Base-by-base conservation (phyloP, 2,888 invertebrate genomes). In the Synergus japonicus region DNA sequence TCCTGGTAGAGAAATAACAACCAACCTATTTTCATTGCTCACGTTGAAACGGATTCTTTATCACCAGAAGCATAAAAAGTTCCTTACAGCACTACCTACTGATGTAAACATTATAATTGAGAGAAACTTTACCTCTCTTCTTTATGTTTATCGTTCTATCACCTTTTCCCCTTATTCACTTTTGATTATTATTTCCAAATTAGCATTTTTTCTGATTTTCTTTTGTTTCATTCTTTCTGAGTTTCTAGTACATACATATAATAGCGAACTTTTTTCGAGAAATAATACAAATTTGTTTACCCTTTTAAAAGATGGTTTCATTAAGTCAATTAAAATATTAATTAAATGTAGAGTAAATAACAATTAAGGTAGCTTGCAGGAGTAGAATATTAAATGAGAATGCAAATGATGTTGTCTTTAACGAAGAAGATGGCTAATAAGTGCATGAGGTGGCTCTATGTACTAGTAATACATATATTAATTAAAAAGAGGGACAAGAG, bases 31-130 rank as follows among this genome's bases (percentile, higher is more conserved):
- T 73, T 73, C 73, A 73, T 73, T 73, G 41, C 49, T n/a, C 37
- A 49, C 29, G 54, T 37, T 49, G 49, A 54, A 73, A 73, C 54
- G 29, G 73, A 73, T 54, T 73, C 73, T 73, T 73, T 73, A 73
- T 73, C 54, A 73, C 54, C 54, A 73, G 73, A 37, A 49, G 73
- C 73, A 10, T 41, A 73, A 73, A 37, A 73, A 54, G 5, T 73
- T 73, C 54, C 73, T 37, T 73, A 54, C 37, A 49, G 10, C 73
- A 46, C 37, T 54, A 54, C 29, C 37, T 54, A 49, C 29, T 69
- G 46, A 69, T 69, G 69, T 69, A 37, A 73, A 54, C 73, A 73
- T 69, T 69, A 49, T 73, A 73, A 73, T 73, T 73, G 49, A 73
- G 37, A 37, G 49, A 49, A 29, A 37, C 37, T 29, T 82, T 69